Conservation (phyloP, 2,888 invertebrate species). For the Nesidiocoris tenuis region DNA sequence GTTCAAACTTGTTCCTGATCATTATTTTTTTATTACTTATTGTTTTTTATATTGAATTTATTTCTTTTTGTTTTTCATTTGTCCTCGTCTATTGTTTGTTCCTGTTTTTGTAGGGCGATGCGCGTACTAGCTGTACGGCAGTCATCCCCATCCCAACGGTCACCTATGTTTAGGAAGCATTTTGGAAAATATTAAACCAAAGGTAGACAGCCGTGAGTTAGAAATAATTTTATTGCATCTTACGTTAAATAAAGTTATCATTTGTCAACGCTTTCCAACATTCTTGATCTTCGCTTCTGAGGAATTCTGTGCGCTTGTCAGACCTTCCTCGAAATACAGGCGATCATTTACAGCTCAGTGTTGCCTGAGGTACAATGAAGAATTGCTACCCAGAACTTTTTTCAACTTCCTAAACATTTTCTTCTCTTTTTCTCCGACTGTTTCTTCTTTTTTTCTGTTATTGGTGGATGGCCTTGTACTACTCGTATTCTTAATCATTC, state of each 20-base stretch:
- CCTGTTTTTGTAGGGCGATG: constrained; percentile 32
- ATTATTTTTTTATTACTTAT: too few species aligned
- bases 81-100: constrained; percentile 35
- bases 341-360: neutral
- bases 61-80: constrained; percentile 31
- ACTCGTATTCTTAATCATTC: too few species aligned
- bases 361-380: neutral
- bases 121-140: constrained; percentile 39
- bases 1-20: too few species aligned
- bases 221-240: constrained; percentile 12
- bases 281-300: too few species aligned
- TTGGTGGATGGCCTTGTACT: too few species aligned
- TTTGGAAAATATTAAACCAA: constrained; percentile 31
- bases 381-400: neutral
- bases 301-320: too few species aligned
- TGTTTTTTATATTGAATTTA: constrained; percentile 4
- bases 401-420: neutral
- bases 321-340: neutral
- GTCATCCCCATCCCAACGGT: constrained; percentile 38
- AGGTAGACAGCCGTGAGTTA: constrained; percentile 35
- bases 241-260: too few species aligned
- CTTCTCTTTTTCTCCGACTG: neutral
- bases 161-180: constrained; percentile 29
- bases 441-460: too few species aligned
- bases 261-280: too few species aligned